Evolutionary conservation across 2,797 vertebrate species (phyloP).

Genomic region (Sparidentex hasta): DNA sequence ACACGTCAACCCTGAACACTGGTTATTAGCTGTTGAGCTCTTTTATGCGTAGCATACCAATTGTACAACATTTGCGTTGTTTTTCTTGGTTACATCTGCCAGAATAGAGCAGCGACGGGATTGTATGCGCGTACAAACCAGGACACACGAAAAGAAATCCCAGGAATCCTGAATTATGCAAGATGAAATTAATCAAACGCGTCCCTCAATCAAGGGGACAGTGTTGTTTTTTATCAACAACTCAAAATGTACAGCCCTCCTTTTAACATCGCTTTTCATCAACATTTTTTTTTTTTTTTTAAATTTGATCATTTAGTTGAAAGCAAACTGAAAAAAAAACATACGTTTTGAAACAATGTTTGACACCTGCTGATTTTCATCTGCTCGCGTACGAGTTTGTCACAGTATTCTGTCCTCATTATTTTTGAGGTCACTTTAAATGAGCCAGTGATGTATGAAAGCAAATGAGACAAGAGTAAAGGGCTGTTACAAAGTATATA

Average conservation of each 20-base stretch:
- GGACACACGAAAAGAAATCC: slow-evolving; percentile 37
- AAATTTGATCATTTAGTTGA: slow-evolving; percentile 5
- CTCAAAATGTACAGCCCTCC: slow-evolving; percentile 55
- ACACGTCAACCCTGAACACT: slow-evolving; percentile 38
- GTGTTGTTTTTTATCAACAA: slow-evolving; percentile 65
- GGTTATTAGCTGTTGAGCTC: slow-evolving; percentile 9
- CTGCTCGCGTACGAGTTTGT: slow-evolving; percentile 32
- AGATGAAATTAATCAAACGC: slow-evolving; percentile 69
- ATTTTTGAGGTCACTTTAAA: slow-evolving; percentile 74
- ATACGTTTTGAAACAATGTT: slow-evolving; percentile 35
- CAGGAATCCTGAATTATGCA: slow-evolving; percentile 60
- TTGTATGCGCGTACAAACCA: slow-evolving; percentile 48
- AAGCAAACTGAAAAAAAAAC: slow-evolving; percentile 6
- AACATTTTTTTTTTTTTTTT: slow-evolving; percentile 45
- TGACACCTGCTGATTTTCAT: slow-evolving; percentile 47
- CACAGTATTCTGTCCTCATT: slow-evolving; percentile 54
- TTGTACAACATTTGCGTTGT: slow-evolving; percentile 11
- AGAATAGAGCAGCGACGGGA: slow-evolving; percentile 30
- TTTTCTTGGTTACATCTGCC: slow-evolving; percentile 18
- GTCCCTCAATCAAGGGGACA: slow-evolving; percentile 66
- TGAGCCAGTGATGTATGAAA: slow-evolving; percentile 61
- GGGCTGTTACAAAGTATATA: slow-evolving; percentile 67
- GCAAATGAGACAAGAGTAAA: slow-evolving; percentile 69
- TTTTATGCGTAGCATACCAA: slow-evolving; percentile 3
- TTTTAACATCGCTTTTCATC: slow-evolving; percentile 62